These are phyloP conservation scores for Byasa hedistus DNA, from an alignment of 2,888 invertebrate genomes.

Conservation along the genomic window DNA sequence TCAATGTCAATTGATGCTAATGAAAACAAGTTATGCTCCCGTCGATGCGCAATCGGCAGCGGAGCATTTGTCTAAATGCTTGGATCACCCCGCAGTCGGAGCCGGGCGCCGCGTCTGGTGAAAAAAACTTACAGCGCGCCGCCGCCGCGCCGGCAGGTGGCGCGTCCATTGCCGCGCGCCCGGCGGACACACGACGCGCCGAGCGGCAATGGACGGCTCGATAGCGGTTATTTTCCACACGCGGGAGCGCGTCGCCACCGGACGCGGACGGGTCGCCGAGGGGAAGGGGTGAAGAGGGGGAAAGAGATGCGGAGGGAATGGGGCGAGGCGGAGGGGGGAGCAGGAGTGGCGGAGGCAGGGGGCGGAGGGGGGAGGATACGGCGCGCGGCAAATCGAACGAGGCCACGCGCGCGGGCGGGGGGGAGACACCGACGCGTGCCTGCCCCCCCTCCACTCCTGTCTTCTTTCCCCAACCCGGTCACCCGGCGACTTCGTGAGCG, in stretches of 20 bases:
- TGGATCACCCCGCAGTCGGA: conserved; percentile 48
- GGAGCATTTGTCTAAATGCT: conserved; percentile 64
- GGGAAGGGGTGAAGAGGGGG: no score
- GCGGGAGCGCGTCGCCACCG: conserved; percentile 54
- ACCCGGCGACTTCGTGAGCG: conserved; percentile 53
- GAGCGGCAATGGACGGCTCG: conserved; percentile 53
- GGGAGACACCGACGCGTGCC: conserved; percentile 45
- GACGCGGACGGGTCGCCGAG: conserved; percentile 42
- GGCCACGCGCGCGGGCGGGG: conserved; percentile 61
- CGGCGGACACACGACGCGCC: conserved; percentile 15
- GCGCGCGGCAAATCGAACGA: conserved; percentile 74
- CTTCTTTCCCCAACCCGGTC: conserved; percentile 40
- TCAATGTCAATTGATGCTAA: conserved; percentile 61
- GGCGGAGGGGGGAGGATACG: conserved; percentile 54
- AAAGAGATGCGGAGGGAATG: conserved; percentile 45
- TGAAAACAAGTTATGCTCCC: conserved; percentile 56
- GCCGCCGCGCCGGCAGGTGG: conserved; percentile 30
- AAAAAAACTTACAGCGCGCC: conserved; percentile 39
- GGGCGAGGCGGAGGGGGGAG: conserved; percentile 40
- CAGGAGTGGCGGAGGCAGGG: no score
- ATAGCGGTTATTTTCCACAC: conserved; percentile 54
- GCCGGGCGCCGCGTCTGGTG: conserved; percentile 43
- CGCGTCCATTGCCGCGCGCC: conserved; percentile 45
- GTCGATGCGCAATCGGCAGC: conserved; percentile 62
- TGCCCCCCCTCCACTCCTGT: conserved; percentile 47